Evolutionary conservation across 2,113 vertebrate species (phyloP), one percentile per base, ranked within the genome.

Genomic region (Entosphenus tridentatus): DNA sequence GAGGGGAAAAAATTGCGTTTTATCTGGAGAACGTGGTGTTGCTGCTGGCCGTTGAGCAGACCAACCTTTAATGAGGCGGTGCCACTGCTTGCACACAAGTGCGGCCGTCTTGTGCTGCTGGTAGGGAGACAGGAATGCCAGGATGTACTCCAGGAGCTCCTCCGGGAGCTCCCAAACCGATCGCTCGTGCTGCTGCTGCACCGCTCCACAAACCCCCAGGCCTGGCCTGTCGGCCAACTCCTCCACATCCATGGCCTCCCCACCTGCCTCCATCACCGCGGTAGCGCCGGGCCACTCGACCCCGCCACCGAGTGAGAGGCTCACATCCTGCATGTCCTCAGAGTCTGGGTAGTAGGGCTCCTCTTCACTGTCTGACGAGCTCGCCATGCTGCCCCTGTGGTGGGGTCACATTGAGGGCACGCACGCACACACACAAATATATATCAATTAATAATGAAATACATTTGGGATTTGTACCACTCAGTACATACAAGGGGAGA

Each of bases 41-140:
- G 39, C 39, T 39, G 39, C 39, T 39, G 39, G 39, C 6, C 39
- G 39, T 39, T 39, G 39, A 39, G 39, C 39, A 39, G 6, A 39
- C 69, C 59, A 82, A 96, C 93, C 93, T 91, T 96, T 98, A 79
- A 96, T 96, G 54, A 98, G 91, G 68, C 93, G 85, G 73, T 98
- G 93, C 93, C 93, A 98, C 80, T 93, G 91, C 73, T 95, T 96
- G 76, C 91, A 98, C 70, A 98, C 93, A 3, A 98, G 84, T 16
- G 93, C 93, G 2, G 93, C 91, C 0, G 84, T 96, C 78, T 98
- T 98, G 80, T 98, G 93, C 77, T 98, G 91, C 79, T 96, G 93
- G 71, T 98, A 96, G 0, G 93, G 93, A 0, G 91, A 96, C 1
- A 96, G 86, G 76, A 98, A 98, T 72, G 93, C 96, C 71, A 98